Percentiles rank a stretch among this genome's conserved stretches.
Evolutionary conservation across 2,888 invertebrate genomes (phyloP).

Genomic region (Xylota sylvarum): DNA sequence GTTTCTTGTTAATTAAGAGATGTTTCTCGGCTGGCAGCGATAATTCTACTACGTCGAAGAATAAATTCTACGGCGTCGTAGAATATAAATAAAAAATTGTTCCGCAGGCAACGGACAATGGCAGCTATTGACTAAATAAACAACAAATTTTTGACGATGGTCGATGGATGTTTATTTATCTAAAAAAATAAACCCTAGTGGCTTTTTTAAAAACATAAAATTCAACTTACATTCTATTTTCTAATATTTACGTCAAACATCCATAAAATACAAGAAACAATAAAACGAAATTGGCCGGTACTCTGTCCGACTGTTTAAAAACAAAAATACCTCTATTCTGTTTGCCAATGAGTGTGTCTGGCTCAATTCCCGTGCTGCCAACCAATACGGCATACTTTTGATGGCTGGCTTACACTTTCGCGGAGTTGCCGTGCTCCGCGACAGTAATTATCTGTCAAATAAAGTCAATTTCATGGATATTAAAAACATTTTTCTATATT

Average conservation of each 20-base stretch:
- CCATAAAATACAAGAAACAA: too few relatives aligned
- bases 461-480: too few relatives aligned
- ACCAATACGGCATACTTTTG: neutral
- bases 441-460: too few relatives aligned
- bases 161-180: neutral
- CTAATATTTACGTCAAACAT: too few relatives aligned
- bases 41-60: neutral
- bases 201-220: neutral
- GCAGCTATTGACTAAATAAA: neutral
- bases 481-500: too few relatives aligned
- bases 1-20: neutral
- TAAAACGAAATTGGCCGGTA: too few relatives aligned
- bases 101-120: conserved; percentile 2
- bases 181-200: neutral
- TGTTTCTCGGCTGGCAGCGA: neutral
- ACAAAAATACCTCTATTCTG: neutral
- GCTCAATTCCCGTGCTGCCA: too few relatives aligned
- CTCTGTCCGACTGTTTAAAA: neutral
- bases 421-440: too few relatives aligned
- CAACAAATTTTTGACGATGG: neutral
- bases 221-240: neutral
- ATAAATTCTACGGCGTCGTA: neutral
- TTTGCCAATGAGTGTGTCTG: too few relatives aligned
- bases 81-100: conserved; percentile 4
- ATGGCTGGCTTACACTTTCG: too few relatives aligned